Percentiles rank a stretch among this genome's conserved stretches.
phyloP scores from a whole-genome alignment of 1,140 invertebrate genomes.

The Achroia grisella region DNA sequence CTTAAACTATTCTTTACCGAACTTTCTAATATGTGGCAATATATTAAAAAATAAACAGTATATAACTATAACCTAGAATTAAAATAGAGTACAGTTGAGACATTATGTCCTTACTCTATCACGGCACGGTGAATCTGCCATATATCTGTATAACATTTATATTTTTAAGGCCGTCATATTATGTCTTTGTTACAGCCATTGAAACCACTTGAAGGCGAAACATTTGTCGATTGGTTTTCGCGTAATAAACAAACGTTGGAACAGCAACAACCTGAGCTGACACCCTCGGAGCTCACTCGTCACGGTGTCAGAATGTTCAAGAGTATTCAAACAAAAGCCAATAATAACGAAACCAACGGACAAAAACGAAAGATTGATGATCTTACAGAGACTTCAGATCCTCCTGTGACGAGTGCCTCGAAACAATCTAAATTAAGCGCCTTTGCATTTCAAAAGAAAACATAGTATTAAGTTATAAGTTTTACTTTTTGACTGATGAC shows the following conservation, averaged over 20 bases:
- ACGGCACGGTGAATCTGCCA: too few relatives aligned
- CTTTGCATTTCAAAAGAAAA: conserved; percentile 65
- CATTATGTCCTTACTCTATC: too few relatives aligned
- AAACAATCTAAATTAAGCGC: conserved; percentile 70
- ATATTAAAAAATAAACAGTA: too few relatives aligned
- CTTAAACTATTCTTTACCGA: too few relatives aligned
- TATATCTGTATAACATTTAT: too few relatives aligned
- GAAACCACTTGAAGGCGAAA: conserved; percentile 46
- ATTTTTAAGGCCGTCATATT: too few relatives aligned
- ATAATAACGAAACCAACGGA: conserved; percentile 18
- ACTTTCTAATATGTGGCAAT: too few relatives aligned
- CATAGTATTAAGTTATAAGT: conserved; percentile 8
- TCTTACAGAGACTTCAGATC: conserved; percentile 19
- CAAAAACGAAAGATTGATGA: conserved; percentile 59
- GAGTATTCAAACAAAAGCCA: conserved; percentile 36
- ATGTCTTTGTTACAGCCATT: conserved; percentile 30
- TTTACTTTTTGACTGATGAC: background rate
- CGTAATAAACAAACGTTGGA: conserved; percentile 73
- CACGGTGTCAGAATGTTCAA: conserved; percentile 73
- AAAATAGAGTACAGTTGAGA: too few relatives aligned
- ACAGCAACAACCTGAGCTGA: conserved; percentile 73
- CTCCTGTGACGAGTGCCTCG: conserved; percentile 32
- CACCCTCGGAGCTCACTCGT: conserved; percentile 72
- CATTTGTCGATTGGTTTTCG: conserved; percentile 75
- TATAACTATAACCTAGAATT: too few relatives aligned